Conservation (phyloP, 2,888 invertebrate genomes). For the Digitonthophagus gazella region DNA sequence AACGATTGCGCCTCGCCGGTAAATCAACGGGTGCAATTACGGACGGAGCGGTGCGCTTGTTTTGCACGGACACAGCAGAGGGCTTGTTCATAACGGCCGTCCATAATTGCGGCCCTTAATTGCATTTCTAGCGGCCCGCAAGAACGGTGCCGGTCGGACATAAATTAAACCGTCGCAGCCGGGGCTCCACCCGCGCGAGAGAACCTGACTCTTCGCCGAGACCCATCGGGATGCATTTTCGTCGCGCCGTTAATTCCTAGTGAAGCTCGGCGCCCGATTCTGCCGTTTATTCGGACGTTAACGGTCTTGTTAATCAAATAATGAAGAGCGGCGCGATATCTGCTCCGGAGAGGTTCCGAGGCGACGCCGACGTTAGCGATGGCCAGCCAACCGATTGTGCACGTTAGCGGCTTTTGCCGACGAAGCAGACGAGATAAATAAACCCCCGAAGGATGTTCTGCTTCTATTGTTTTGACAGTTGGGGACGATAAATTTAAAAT, state of each 20-base stretch:
- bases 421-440: not conserved
- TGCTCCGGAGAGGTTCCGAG: not conserved
- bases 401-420: not conserved
- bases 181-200: not conserved
- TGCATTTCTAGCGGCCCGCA: conserved; percentile 35
- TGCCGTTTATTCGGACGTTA: conserved; percentile 41
- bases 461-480: not conserved
- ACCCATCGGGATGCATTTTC: conserved; percentile 13
- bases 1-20: not conserved
- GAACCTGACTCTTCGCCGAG: not conserved
- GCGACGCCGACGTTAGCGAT: not conserved
- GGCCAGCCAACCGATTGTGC: not conserved
- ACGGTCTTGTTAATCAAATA: conserved; percentile 36
- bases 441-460: not conserved
- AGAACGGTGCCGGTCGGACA: not conserved
- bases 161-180: conserved; percentile 6
- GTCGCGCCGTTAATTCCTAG: conserved; percentile 33
- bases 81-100: conserved; percentile 37
- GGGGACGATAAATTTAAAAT: too few species aligned
- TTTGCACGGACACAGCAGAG: conserved; percentile 6
- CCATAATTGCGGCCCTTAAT: conserved; percentile 41
- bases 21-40: not conserved
- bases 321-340: not conserved
- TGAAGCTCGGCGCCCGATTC: conserved; percentile 38
- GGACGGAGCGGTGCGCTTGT: conserved; percentile 7